Conservation (phyloP, 1,140 invertebrate genomes). For the Zaprionus ghesquierei region DNA sequence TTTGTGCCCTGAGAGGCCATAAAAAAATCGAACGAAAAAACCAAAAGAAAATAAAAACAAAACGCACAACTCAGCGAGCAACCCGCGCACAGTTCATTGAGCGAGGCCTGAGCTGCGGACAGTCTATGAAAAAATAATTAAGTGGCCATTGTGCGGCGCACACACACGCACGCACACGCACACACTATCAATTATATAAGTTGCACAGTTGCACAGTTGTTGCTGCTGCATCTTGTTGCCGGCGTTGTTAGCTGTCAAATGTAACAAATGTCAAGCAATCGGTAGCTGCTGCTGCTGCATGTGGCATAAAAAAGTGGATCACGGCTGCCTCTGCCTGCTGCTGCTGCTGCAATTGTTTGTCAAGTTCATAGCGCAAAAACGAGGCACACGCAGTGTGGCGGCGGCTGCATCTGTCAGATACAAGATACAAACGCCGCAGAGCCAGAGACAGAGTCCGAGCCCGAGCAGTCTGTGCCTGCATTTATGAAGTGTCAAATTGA, state of each 20-base stretch:
- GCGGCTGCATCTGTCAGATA: conserved; percentile 69
- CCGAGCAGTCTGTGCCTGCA: conserved; percentile 43
- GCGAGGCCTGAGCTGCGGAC: conserved; percentile 21
- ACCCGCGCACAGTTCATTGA: conserved; percentile 63
- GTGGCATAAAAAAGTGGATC: conserved; percentile 63
- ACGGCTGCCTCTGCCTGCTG: conserved; percentile 35
- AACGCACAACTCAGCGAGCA: conserved; percentile 14
- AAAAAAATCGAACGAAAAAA: conserved; percentile 6
- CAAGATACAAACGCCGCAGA: conserved; percentile 22
- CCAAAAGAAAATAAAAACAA: not conserved
- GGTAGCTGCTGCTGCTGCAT: conserved; percentile 36
- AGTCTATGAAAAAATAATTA: conserved; percentile 76
- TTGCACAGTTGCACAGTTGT: conserved; percentile 27
- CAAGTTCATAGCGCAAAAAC: conserved; percentile 65
- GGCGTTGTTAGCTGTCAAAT: conserved; percentile 79
- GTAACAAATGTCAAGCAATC: conserved; percentile 76
- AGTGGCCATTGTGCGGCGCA: conserved; percentile 66
- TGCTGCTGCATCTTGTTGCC: conserved; percentile 61
- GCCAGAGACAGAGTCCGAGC: conserved; percentile 12
- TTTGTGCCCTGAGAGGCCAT: conserved; percentile 43
- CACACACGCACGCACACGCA: too few relatives aligned
- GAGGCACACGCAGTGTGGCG: conserved; percentile 30
- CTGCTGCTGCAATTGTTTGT: conserved; percentile 68
- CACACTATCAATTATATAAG: conserved; percentile 64
- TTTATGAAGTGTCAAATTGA: conserved; percentile 81